Conservation (phyloP, 2,797 vertebrate genomes). For the Meda fulgida region DNA sequence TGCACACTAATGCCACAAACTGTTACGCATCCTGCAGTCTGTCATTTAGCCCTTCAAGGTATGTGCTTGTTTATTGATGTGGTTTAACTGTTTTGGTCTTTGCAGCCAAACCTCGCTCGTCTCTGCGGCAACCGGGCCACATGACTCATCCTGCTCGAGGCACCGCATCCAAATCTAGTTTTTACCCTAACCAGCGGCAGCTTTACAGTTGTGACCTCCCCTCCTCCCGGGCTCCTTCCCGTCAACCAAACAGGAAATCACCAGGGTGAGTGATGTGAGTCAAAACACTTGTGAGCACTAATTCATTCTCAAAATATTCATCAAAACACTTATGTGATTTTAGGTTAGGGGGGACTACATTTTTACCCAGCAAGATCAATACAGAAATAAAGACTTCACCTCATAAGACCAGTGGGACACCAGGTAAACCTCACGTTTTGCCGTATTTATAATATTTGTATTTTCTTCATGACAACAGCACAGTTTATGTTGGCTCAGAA, state of each 20-base stretch:
- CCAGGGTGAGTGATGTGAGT: slow-evolving; percentile 43
- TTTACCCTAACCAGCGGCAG: slow-evolving; percentile 52
- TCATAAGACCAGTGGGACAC: not conserved
- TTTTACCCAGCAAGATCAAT: not conserved
- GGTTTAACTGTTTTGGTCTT: slow-evolving; percentile 23
- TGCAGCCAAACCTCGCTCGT: slow-evolving; percentile 82
- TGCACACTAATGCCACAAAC: not conserved
- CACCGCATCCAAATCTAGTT: slow-evolving; percentile 41
- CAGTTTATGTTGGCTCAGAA: not conserved
- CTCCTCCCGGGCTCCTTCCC: slow-evolving; percentile 47
- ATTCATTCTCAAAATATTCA: not conserved
- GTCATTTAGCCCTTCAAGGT: not conserved
- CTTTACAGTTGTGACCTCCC: slow-evolving; percentile 57
- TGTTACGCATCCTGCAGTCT: not conserved
- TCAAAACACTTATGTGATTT: not conserved
- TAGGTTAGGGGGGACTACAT: slow-evolving; percentile 1
- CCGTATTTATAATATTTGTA: not conserved
- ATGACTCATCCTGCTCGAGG: slow-evolving; percentile 49
- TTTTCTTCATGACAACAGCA: not conserved
- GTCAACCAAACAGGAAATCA: slow-evolving; percentile 66
- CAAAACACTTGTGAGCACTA: not conserved
- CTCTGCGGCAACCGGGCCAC: slow-evolving; percentile 83
- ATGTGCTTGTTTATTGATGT: slow-evolving; percentile 10
- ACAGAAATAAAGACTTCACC: not conserved
- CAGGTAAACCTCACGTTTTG: slow-evolving; percentile 25